phyloP scores from a whole-genome alignment of 1,140 invertebrate genomes.

The Homalodisca vitripennis region DNA sequence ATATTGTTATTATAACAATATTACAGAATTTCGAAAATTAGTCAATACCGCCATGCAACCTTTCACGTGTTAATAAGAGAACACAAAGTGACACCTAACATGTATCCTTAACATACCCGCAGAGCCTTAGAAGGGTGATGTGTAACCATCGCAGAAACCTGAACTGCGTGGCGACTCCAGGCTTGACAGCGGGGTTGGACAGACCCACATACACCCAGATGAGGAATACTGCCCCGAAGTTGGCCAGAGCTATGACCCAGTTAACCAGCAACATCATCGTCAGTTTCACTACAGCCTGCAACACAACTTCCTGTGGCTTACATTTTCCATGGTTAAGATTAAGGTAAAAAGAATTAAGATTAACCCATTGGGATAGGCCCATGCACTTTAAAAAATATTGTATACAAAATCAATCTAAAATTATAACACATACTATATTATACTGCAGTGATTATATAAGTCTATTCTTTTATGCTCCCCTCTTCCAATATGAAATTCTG shows the following conservation, averaged over 20 bases:
- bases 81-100: too few relatives aligned
- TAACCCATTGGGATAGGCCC: too few relatives aligned
- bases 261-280: conserved; percentile 91
- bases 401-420: too few relatives aligned
- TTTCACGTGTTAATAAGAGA: too few relatives aligned
- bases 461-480: too few relatives aligned
- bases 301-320: conserved; percentile 38
- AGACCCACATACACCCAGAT: conserved; percentile 93
- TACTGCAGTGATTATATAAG: too few relatives aligned
- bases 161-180: conserved; percentile 86
- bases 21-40: too few relatives aligned
- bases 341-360: conserved; percentile 26
- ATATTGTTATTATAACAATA: too few relatives aligned
- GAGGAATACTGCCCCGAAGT: conserved; percentile 75
- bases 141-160: conserved; percentile 83
- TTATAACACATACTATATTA: too few relatives aligned
- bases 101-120: conserved; percentile 80
- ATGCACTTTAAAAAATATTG: too few relatives aligned
- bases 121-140: conserved; percentile 66
- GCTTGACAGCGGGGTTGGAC: conserved; percentile 91
- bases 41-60: too few relatives aligned
- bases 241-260: conserved; percentile 86
- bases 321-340: conserved; percentile 4
- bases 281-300: conserved; percentile 79
- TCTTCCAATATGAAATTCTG: too few relatives aligned